Conservation (phyloP, 2,113 vertebrate genomes). For the Typhlomys cinereus region DNA sequence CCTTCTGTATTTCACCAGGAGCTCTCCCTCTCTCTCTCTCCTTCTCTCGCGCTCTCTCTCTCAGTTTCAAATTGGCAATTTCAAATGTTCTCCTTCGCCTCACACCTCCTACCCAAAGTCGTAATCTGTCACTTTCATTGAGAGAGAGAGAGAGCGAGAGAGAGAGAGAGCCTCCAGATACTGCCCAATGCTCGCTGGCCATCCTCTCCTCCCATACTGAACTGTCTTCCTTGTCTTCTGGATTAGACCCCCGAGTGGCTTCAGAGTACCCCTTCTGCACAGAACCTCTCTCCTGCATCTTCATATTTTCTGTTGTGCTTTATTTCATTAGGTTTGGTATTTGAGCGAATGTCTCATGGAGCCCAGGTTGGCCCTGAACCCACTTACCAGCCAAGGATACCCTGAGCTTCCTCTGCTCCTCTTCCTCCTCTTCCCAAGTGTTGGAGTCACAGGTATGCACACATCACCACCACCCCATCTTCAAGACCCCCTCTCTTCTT, state of each 20-base stretch:
- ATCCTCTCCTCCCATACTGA: not conserved
- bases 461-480: not conserved
- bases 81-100: not conserved
- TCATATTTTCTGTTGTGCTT: too few species aligned
- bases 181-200: not conserved
- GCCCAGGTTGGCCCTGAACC: not conserved
- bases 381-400: too few species aligned
- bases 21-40: not conserved
- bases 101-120: not conserved
- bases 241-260: not conserved
- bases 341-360: not conserved
- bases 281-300: not conserved
- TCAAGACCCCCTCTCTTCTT: not conserved
- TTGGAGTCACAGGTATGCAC: not conserved
- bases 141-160: not conserved
- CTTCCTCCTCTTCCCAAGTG: too few species aligned
- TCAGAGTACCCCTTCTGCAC: not conserved
- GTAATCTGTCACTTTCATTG: not conserved
- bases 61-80: constrained; percentile 25
- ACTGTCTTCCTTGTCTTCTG: not conserved
- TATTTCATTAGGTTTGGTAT: not conserved
- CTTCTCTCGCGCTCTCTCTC: too few species aligned
- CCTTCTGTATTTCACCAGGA: not conserved
- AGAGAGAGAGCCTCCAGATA: not conserved
- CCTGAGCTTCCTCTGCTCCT: too few species aligned